Evolutionary conservation across 2,113 vertebrate species (phyloP), one percentile per base, ranked within the genome.

Genomic region (Sander vitreus): DNA sequence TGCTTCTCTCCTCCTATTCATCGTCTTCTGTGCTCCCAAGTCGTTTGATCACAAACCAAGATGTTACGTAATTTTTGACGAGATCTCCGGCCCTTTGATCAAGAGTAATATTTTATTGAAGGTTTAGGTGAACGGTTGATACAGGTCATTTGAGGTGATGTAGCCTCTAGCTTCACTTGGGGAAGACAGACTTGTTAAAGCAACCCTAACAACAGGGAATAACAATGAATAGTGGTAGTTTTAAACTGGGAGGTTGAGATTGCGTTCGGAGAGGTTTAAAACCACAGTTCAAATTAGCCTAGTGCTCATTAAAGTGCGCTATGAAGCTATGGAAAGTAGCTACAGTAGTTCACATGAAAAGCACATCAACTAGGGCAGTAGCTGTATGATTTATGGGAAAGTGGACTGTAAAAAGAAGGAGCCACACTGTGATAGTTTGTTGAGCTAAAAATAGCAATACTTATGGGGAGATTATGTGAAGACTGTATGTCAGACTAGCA

Each of bases 391-490:
- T 71, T 60, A 58, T 84, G 71, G 19, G 57, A 83, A 75, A 90
- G 73, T 62, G 81, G 88, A 85, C 71, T 74, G 57, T 55, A 69
- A 81, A 82, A 80, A 86, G 66, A 78, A 84, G 39, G 39, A 43
- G 78, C 21, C 65, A 54, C 71, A 69, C 71, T 70, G 63, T 57
- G 66, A 86, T 88, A 69, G 77, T 91, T 80, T 84, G 51, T 55
- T 2, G 43, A 62, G 60, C 80, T 91, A 90, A 88, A 92, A 89
- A 90, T 92, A 93, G 90, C n/a, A 76, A 69, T 74, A 80, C 85
- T 90, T 88, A 86, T 60, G 18, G 70, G 71, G 76, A 84, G 90
- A 92, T 91, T 89, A 88, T 81, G 83, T 73, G 83, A 80, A 60
- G 83, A 84, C 69, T 50, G 58, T 78, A 90, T 81, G 75, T 88